A percentile compares a stretch with the other conserved stretches of the same genome.
Conservation (phyloP, 1,140 invertebrate genomes). For the Metaphire vulgaris region DNA sequence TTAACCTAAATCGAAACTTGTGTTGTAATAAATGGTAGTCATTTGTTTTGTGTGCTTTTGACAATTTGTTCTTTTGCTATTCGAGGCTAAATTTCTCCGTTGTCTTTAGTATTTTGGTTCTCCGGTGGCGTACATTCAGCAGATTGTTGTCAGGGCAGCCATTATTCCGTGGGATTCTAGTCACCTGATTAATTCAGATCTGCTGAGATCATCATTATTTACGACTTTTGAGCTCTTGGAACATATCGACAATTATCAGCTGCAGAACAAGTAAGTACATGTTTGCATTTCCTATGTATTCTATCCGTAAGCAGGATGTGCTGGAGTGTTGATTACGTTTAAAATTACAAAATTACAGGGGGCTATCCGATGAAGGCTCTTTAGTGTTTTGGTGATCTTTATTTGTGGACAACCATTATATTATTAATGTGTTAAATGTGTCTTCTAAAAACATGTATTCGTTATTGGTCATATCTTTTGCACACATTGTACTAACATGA, state of each 20-base stretch:
- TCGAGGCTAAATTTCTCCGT: no score
- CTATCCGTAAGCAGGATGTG: constrained; percentile 11
- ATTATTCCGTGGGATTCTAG: constrained; percentile 78
- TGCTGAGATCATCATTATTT: constrained; percentile 72
- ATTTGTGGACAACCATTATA: no score
- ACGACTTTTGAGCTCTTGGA: constrained; percentile 80
- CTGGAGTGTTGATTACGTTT: constrained; percentile 1
- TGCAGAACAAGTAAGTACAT: constrained; percentile 63
- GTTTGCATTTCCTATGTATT: constrained; percentile 9
- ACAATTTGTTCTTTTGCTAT: no score
- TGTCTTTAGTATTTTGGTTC: constrained; percentile 49
- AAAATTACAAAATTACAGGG: neutral
- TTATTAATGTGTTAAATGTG: no score
- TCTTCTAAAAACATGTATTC: no score
- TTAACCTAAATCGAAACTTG: no score
- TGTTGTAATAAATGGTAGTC: no score
- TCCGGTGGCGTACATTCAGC: constrained; percentile 69
- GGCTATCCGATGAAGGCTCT: neutral
- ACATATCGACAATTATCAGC: constrained; percentile 74
- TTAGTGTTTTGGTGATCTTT: no score
- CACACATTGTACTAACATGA: no score
- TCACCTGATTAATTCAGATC: constrained; percentile 69
- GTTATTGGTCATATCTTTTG: no score
- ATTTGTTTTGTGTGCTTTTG: no score
- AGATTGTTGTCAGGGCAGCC: constrained; percentile 59